Conservation (phyloP, 2,113 vertebrate genomes). For the Pygoscelis antarcticus region DNA sequence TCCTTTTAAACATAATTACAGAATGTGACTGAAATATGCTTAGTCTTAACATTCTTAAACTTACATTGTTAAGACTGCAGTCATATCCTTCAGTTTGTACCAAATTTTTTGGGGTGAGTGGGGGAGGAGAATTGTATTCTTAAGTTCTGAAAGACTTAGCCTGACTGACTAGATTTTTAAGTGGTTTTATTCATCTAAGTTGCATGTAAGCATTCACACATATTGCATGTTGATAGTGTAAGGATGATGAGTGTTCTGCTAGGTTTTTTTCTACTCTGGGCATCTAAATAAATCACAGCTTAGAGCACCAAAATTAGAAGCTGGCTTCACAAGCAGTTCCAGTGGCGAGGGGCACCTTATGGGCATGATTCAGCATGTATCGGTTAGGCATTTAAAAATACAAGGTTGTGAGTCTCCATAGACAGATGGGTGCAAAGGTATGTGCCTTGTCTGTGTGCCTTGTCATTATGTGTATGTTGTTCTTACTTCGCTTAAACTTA, state of each 20-base stretch:
- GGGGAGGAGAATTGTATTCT: neutral
- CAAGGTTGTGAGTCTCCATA: fast-evolving
- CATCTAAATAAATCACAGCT: neutral
- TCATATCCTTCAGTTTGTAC: neutral
- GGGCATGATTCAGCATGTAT: neutral
- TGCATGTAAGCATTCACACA: neutral
- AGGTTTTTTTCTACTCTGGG: neutral
- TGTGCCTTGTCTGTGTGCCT: neutral
- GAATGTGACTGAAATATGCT: neutral
- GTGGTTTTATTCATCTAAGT: neutral
- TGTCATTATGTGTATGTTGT: neutral
- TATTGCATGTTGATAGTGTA: neutral
- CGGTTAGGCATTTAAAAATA: neutral
- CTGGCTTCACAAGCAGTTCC: neutral
- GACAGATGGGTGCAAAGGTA: neutral
- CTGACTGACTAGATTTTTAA: neutral
- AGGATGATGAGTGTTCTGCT: neutral
- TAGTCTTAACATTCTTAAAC: neutral
- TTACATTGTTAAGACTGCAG: neutral
- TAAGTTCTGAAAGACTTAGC: neutral
- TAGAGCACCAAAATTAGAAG: neutral
- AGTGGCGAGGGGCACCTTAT: neutral
- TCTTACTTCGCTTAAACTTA: neutral
- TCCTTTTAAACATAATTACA: neutral
- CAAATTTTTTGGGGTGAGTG: fast-evolving